Evolutionary conservation across 2,888 invertebrate species (phyloP), one percentile per base, ranked within the genome.

Genomic region (Parnassius apollo): DNA sequence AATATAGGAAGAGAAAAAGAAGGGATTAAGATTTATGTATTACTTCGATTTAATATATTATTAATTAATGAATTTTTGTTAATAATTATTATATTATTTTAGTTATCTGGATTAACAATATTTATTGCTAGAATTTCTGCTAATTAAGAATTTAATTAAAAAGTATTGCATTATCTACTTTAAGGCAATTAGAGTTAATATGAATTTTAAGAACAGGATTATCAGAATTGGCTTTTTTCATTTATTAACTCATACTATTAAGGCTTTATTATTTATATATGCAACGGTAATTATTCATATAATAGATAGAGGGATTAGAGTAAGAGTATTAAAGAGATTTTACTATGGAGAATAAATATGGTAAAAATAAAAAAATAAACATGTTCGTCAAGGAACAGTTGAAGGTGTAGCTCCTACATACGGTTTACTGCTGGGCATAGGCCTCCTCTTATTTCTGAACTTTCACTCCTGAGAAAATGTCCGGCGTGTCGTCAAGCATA

Each of bases 141-240:
- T 71, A 93, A 92, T 91, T 93, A 92, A 93, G 94, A 94, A 66
- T 93, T 86, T 92, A 95, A 95, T 90, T 91, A 95, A 78, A 96
- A 96, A 84, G n/a, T 96, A 95, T 89, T 94, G 18, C 95, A 77
- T 89, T 95, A 76, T 95, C 95, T 1, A 95, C 95, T 69, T 92
- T 96, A 83, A 95, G 95, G 1, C 96, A 96, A 78, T 88, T 96
- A 78, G 95, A 95, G 0, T 91, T 96, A 79, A 95, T 96, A 93
- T 92, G 93, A 84, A 91, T 92, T 85, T 89, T 95, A 81, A 91
- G 91, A 1, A 81, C 94, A 73, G 92, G 93, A 0, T 84, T 91
- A 65, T 75, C 77, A 68, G 81, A 91, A 65, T 88, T 95, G 75
- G 92, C 94, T 72, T 95, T 94, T 95, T 95, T 93, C 95, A 95